Conservation (phyloP, 92 coral and sea anemone genomes). For the Palythoa heliodiscus region DNA sequence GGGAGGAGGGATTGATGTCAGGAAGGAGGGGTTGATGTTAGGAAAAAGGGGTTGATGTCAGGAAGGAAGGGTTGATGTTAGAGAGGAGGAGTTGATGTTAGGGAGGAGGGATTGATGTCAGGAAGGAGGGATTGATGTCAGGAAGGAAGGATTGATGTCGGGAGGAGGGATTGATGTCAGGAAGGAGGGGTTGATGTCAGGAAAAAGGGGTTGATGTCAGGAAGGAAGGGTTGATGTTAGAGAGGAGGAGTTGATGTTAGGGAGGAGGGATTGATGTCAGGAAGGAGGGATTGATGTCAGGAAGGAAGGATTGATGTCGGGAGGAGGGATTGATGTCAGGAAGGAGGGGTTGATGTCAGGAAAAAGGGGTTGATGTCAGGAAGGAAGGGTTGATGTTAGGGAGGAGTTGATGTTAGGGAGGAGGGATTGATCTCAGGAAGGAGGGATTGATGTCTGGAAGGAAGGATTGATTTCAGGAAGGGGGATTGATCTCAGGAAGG, state of each 20-base stretch:
- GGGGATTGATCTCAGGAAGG: not conserved
- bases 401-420: not conserved
- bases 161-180: not conserved
- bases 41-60: not conserved
- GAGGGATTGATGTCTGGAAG: not conserved
- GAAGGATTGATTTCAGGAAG: not conserved
- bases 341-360: not conserved
- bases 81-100: not conserved
- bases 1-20: not conserved
- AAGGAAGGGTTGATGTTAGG: not conserved
- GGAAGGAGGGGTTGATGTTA: not conserved
- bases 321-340: not conserved
- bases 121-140: no score
- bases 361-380: no score
- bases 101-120: no score
- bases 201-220: not conserved
- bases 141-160: no score
- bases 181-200: not conserved
- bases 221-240: not conserved
- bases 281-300: no score
- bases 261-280: no score
- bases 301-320: no score
- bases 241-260: not conserved
- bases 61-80: not conserved
- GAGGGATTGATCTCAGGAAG: not conserved